Evolutionary conservation across 2,888 invertebrate genomes (phyloP), one percentile per base, ranked within the genome.

Genomic region (Toxonevra muliebris): DNA sequence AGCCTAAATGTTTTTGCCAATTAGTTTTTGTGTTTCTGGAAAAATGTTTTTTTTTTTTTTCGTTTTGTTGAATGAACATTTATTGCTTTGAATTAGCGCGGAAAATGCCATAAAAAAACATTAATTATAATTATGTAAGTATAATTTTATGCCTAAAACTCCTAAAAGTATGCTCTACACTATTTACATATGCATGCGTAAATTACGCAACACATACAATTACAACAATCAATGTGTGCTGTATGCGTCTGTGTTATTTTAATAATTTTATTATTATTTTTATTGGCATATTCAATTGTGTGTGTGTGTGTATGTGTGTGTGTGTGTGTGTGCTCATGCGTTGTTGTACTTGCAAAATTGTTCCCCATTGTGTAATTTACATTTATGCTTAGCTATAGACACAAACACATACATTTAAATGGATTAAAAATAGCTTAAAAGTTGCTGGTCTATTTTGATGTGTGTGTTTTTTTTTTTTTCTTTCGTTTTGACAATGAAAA

Each of bases 101-200:
- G 7, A 30, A 30, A n/a, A n/a, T n/a, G n/a, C 30, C 30, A 30
- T 7, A 30, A 30, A 30, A 30, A 30, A 30, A 30, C 30, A 30
- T 30, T 30, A 30, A 30, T 30, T 30, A 30, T 30, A 30, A 30
- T 30, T 30, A 30, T 7, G 30, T 30, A 30, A 4, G 30, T 30
- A 30, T 2, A 30, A 30, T 30, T 30, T 4, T 30, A 30, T 30
- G 30, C 30, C 7, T 30, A 30, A n/a, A 30, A 30, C 30, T 30
- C 30, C 30, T 30, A 30, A 30, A 71, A 68, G 71, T 71, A 69
- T 63, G 64, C 71, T 66, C 57, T 48, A 48, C 9, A 48, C 48
- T 1, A 48, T 48, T 48, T 48, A n/a, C 13, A 48, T 48, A 48
- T 48, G 45, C 45, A 45, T 45, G 48, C 48, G 48, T 13, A 48